Conservation (phyloP, 2,797 vertebrate genomes). For the Enteromius anoplus region DNA sequence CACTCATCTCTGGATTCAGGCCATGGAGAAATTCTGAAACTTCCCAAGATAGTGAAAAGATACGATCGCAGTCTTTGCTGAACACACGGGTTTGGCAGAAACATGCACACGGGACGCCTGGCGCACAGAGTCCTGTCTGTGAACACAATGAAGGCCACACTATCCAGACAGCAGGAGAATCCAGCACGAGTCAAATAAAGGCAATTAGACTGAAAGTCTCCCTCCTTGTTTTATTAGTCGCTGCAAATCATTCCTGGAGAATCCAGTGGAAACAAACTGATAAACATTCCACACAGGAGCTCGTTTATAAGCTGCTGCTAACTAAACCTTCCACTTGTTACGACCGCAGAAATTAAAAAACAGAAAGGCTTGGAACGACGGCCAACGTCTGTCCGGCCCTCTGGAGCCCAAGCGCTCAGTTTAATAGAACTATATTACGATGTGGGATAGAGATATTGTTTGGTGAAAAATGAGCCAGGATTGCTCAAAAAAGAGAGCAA, state of each 20-base stretch:
- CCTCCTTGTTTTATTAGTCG: conserved; percentile 41
- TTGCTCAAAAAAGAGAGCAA: neutral
- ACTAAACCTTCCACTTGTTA: conserved; percentile 32
- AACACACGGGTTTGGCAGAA: conserved; percentile 25
- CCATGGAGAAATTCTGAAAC: conserved; percentile 3
- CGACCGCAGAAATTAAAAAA: conserved; percentile 19
- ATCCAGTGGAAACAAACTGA: conserved; percentile 54
- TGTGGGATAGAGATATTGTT: conserved; percentile 22
- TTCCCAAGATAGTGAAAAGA: neutral
- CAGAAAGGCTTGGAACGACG: conserved; percentile 9
- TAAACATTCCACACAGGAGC: conserved; percentile 50
- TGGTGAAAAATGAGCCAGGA: neutral
- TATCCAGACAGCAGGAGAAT: conserved; percentile 1
- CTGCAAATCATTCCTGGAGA: conserved; percentile 53
- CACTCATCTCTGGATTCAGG: conserved; percentile 9
- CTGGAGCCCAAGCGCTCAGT: conserved; percentile 10
- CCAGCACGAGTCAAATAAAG: conserved; percentile 39
- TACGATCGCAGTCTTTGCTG: neutral
- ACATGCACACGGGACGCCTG: neutral
- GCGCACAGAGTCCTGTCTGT: conserved; percentile 33
- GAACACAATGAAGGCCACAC: conserved; percentile 22
- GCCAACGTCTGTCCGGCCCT: neutral
- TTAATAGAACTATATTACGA: conserved; percentile 4
- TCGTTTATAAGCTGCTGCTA: conserved; percentile 39
- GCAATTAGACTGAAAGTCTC: conserved; percentile 40